These are phyloP conservation scores for Nansenia antarctica DNA, from an alignment of 2,113 vertebrate species.

Conservation along the genomic window DNA sequence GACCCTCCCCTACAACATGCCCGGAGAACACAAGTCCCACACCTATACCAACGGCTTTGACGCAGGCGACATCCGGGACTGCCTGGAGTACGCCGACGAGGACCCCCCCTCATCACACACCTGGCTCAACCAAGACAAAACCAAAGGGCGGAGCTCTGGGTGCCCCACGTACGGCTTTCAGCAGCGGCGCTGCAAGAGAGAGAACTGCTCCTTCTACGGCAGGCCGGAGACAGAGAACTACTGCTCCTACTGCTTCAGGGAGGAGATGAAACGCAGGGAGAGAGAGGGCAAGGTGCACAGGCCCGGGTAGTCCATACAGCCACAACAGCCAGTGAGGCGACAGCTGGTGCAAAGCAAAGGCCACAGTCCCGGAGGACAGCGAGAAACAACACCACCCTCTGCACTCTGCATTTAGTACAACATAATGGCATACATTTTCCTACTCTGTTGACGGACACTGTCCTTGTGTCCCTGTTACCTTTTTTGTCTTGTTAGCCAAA, in stretches of 20 bases:
- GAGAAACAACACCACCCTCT: conserved; percentile 54
- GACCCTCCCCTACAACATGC: conserved; percentile 81
- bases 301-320: conserved; percentile 79
- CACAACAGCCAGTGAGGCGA: conserved; percentile 70
- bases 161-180: conserved; percentile 83
- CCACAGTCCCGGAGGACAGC: conserved; percentile 68
- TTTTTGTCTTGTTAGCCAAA: conserved; percentile 59
- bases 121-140: conserved; percentile 83
- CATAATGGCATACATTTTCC: conserved; percentile 67
- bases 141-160: conserved; percentile 80
- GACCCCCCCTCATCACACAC: conserved; percentile 81
- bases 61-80: conserved; percentile 83
- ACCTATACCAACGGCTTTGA: conserved; percentile 92
- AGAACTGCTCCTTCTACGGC: conserved; percentile 97
- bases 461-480: conserved; percentile 63
- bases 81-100: conserved; percentile 91
- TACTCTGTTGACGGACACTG: conserved; percentile 66
- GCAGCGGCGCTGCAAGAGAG: conserved; percentile 93
- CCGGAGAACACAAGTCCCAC: conserved; percentile 92
- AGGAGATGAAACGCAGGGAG: conserved; percentile 93
- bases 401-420: conserved; percentile 66
- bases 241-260: conserved; percentile 97
- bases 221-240: conserved; percentile 94
- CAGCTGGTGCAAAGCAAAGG: conserved; percentile 63
- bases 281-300: conserved; percentile 79